Evolutionary conservation across 2,113 vertebrate genomes (phyloP), one percentile per base, ranked within the genome.

Genomic region (Pipa parva): DNA sequence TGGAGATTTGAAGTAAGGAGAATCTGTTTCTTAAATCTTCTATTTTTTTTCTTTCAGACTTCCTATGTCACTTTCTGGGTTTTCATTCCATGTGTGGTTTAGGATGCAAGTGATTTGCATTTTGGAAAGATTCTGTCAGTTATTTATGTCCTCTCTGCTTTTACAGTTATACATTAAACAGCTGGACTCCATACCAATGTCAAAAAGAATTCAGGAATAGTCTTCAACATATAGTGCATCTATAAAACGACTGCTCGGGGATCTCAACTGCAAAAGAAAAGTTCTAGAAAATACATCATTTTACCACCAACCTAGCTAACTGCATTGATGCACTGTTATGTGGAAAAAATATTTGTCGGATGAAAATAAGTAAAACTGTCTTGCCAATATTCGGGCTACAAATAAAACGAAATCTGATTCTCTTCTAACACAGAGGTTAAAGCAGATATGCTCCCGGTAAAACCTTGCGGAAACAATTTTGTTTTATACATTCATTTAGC

Each of bases 81-180:
- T 42, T 76, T 80, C 80, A 62, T 78, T 73, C 59, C 56, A 66
- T n/a, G 12, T 42, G 46, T 50, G 60, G n/a, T 76, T 74, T 68
- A 74, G 71, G 29, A 33, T 46, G 37, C 59, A 75, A 73, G 64
- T 52, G 24, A 63, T 71, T 75, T 82, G 51, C 26, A 67, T 77
- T 81, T 77, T 63, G 72, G 58, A 79, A 84, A 81, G 64, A 71
- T 72, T 69, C 73, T 2, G 15, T 64, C 57, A 21, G 72, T 76
- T 75, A 79, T 79, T 85, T 77, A 83, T 83, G 75, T 2, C 24
- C 50, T 61, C 0, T 49, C 57, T 76, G 76, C 72, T 67, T 62
- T 83, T 71, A 73, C 63, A 65, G 37, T 72, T 78, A 74, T 80
- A 59, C 42, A 52, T 76, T 80, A 62, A 76, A 24, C 77, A 84